phyloP scores from a whole-genome alignment of 2,797 vertebrate species.

The Hippocampus kuda region DNA sequence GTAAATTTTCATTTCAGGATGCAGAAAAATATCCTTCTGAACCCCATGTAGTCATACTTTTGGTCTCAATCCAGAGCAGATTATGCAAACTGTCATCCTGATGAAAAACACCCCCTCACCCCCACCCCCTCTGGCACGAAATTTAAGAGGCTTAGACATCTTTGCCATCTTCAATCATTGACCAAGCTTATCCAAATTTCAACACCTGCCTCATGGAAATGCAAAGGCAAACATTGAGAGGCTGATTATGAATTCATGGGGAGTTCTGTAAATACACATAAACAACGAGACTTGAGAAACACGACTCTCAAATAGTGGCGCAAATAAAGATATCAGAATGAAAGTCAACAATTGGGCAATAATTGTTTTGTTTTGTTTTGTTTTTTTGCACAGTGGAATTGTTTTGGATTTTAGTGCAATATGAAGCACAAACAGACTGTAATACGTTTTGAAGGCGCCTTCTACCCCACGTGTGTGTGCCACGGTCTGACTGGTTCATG shows the following conservation, averaged over 20 bases:
- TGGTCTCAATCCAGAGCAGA: slow-evolving; percentile 44
- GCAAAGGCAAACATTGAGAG: slow-evolving; percentile 23
- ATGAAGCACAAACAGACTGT: slow-evolving; percentile 21
- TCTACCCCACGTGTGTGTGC: neutral
- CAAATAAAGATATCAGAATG: slow-evolving; percentile 33
- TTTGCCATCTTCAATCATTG: slow-evolving; percentile 37
- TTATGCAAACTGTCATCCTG: slow-evolving; percentile 50
- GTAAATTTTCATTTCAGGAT: slow-evolving; percentile 18
- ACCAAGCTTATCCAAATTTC: slow-evolving; percentile 35
- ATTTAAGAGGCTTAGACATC: slow-evolving; percentile 49
- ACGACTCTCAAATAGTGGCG: slow-evolving; percentile 25
- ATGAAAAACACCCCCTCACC: slow-evolving; percentile 34
- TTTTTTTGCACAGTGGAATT: slow-evolving; percentile 13
- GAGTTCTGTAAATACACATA: slow-evolving; percentile 47
- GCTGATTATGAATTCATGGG: slow-evolving; percentile 53
- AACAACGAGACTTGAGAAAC: slow-evolving; percentile 39
- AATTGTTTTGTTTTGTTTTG: slow-evolving; percentile 25
- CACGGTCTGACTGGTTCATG: neutral
- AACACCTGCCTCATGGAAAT: slow-evolving; percentile 38
- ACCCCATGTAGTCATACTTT: slow-evolving; percentile 14
- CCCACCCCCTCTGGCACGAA: slow-evolving; percentile 30
- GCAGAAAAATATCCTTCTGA: slow-evolving; percentile 31
- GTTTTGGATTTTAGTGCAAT: slow-evolving; percentile 22
- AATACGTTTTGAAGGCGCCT: slow-evolving; percentile 15
- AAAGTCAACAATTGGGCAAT: slow-evolving; percentile 52